Base-by-base conservation (phyloP, 2,797 vertebrate genomes). In the Parotocinclus haroldoi region DNA sequence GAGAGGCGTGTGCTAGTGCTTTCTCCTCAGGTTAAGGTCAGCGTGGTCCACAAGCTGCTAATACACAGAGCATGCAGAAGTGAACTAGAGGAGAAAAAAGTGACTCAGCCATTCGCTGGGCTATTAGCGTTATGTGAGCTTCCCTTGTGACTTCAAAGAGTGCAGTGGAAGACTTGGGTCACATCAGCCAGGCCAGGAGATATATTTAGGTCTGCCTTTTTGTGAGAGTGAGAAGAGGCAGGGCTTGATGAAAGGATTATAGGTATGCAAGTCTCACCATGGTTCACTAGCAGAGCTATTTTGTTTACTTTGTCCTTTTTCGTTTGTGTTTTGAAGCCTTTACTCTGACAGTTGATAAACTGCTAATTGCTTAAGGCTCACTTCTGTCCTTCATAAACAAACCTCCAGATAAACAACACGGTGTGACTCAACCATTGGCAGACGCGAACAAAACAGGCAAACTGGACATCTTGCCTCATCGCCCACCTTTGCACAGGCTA, bases 91-190 rank as follows among this genome's bases (percentile, higher is more conserved):
- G 58, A 58, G 45, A 37, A 72, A 67, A 61, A 27, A 53, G 73
- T 79, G 79, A 78, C 76, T 80, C 71, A 68, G 76, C 71, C 66
- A 57, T 76, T 79, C 71, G 55, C 69, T 78, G 36, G 61, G 71
- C 76, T 74, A 68, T 71, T 80, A 78, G 73, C 67, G 76, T 73
- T 78, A 78, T 76, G 68, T 73, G 73, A 78, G 76, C 76, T 78
- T 69, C 76, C 73, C 73, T 78, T 78, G 76, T 78, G 76, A 78
- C 76, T 78, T 78, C 71, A 78, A 76, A 78, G 71, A 76, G 73
- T 66, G 61, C 68, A 62, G 56, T 68, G 64, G 67, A 69, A 68
- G 76, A 73, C 72, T 72, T 76, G 59, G 69, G 63, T 67, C 69
- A 59, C 55, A 45, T 71, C 57, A 58, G 63, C 63, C 73, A 68